Conservation (phyloP, 2,888 invertebrate species). For the Slavum lentiscoides region DNA sequence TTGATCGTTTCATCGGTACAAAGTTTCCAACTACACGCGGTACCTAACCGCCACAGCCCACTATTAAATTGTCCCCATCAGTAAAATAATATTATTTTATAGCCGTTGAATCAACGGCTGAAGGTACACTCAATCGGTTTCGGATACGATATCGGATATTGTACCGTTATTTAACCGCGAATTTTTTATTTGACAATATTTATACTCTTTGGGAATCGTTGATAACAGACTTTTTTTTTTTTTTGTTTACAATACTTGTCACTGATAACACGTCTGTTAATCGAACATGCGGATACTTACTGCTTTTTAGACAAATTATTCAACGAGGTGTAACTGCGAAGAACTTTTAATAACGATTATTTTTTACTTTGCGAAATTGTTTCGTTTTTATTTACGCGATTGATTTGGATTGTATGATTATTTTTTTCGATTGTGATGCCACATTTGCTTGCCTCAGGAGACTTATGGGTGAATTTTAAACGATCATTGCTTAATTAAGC, state of each 20-base stretch:
- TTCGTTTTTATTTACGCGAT: background rate
- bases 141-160: too few species aligned
- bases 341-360: background rate
- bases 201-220: constrained; percentile 23
- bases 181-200: background rate
- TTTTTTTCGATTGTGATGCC: background rate
- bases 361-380: background rate
- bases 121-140: too few species aligned
- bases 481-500: background rate
- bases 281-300: constrained; percentile 18
- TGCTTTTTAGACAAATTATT: background rate
- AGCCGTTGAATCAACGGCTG: too few species aligned
- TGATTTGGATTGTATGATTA: background rate
- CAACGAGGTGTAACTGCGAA: background rate
- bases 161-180: background rate
- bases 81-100: too few species aligned
- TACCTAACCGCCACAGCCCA: too few species aligned
- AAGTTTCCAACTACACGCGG: too few species aligned
- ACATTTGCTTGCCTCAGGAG: constrained; percentile 17
- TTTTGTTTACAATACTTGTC: background rate
- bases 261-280: constrained; percentile 35
- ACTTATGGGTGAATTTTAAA: constrained; percentile 21
- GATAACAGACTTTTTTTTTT: background rate
- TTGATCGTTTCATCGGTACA: too few species aligned
- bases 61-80: too few species aligned